Conservation (phyloP, 2,797 vertebrate species). For the Gephyroberyx darwinii region DNA sequence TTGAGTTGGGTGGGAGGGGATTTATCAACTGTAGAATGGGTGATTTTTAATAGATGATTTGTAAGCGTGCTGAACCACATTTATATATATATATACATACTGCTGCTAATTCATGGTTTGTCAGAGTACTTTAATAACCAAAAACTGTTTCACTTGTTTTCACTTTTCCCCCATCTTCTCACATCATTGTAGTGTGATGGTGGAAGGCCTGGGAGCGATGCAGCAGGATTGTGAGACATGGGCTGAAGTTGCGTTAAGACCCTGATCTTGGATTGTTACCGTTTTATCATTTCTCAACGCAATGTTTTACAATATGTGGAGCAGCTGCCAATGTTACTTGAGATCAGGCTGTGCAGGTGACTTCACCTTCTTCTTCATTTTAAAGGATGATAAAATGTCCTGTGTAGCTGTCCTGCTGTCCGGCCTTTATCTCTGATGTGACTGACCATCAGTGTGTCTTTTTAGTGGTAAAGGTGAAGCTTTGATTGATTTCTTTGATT, state of each 20-base stretch:
- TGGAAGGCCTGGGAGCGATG: constrained; percentile 35
- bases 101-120: constrained; percentile 78
- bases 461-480: constrained; percentile 2
- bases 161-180: constrained; percentile 42
- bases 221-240: too few relatives aligned
- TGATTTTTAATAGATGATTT: constrained; percentile 65
- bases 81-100: constrained; percentile 72
- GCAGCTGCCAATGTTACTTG: constrained; percentile 18
- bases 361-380: constrained; percentile 21
- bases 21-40: constrained; percentile 39
- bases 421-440: constrained; percentile 18
- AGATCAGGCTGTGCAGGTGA: not conserved
- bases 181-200: constrained; percentile 26
- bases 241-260: too few relatives aligned
- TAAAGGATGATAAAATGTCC: constrained; percentile 2
- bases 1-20: constrained; percentile 32
- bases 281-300: constrained; percentile 35
- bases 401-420: constrained; percentile 20
- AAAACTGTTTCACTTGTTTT: constrained; percentile 65
- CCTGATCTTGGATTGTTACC: constrained; percentile 25
- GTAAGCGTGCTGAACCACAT: constrained; percentile 68
- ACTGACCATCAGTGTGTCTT: not conserved
- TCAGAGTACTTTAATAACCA: constrained; percentile 80
- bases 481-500: constrained; percentile 28
- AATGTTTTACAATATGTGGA: constrained; percentile 9